Conservation (phyloP, 1,140 invertebrate species). For the Pseudomyrmex cubaensis region DNA sequence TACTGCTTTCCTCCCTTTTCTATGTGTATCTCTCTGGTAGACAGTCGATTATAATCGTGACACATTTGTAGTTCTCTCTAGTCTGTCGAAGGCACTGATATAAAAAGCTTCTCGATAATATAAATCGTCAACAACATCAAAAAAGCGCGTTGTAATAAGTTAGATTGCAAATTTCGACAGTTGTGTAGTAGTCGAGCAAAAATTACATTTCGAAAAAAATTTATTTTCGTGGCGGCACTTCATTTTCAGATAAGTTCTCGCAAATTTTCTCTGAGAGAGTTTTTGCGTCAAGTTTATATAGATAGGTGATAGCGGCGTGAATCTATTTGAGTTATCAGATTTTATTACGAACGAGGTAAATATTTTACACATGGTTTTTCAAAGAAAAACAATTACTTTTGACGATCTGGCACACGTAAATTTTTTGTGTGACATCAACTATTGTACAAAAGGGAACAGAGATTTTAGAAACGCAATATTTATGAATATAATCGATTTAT, state of each 20-base stretch:
- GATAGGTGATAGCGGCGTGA: no score
- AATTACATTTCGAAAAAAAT: no score
- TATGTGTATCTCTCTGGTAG: constrained; percentile 18
- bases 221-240: neutral
- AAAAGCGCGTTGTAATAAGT: neutral
- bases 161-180: neutral
- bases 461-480: constrained; percentile 40
- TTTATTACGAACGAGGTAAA: no score
- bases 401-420: neutral
- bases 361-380: no score
- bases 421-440: neutral
- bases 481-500: constrained; percentile 71
- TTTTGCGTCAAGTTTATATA: neutral
- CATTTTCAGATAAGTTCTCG: neutral
- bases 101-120: constrained; percentile 30
- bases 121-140: constrained; percentile 4
- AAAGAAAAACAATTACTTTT: neutral
- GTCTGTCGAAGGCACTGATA: constrained; percentile 14
- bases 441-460: neutral
- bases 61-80: constrained; percentile 52
- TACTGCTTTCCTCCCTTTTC: constrained; percentile 5
- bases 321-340: neutral
- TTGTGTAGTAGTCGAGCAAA: no score
- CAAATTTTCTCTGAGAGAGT: neutral
- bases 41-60: constrained; percentile 17